These are phyloP conservation scores for Papilio xuthus DNA, from an alignment of 1,140 invertebrate genomes.

Conservation along the genomic window DNA sequence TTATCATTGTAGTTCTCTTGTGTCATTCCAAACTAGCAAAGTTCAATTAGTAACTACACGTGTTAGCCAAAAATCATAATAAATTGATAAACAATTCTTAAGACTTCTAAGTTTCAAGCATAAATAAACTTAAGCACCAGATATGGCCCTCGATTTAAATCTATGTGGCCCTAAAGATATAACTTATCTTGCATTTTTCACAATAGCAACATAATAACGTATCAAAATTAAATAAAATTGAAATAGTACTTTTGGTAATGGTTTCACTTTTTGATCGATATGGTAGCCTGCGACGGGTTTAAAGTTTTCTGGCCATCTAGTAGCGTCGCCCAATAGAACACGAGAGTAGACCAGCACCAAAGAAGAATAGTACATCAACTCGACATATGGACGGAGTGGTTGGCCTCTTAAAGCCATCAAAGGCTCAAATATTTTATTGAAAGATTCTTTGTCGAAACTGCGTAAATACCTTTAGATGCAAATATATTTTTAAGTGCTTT, in stretches of 20 bases:
- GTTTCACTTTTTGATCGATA: constrained; percentile 43
- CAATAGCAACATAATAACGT: too few relatives aligned
- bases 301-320: constrained; percentile 43
- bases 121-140: too few relatives aligned
- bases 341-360: constrained; percentile 45
- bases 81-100: too few relatives aligned
- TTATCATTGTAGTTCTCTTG: not conserved
- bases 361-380: constrained; percentile 41
- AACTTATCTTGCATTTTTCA: too few relatives aligned
- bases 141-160: too few relatives aligned
- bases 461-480: not conserved
- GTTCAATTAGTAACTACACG: not conserved
- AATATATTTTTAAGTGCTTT: not conserved
- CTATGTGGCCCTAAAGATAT: too few relatives aligned
- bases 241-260: constrained; percentile 44
- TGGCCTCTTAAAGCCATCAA: constrained; percentile 36
- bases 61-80: not conserved
- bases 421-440: constrained; percentile 46
- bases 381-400: constrained; percentile 30
- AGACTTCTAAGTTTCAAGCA: too few relatives aligned
- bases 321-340: constrained; percentile 36
- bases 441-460: constrained; percentile 21
- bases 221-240: constrained; percentile 26
- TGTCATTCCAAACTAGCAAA: not conserved
- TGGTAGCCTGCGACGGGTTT: constrained; percentile 45